Percentiles rank a stretch among this genome's conserved stretches.
These are phyloP conservation scores for Heliconius charithonia DNA, from an alignment of 2,888 invertebrate genomes.

Conservation along the genomic window DNA sequence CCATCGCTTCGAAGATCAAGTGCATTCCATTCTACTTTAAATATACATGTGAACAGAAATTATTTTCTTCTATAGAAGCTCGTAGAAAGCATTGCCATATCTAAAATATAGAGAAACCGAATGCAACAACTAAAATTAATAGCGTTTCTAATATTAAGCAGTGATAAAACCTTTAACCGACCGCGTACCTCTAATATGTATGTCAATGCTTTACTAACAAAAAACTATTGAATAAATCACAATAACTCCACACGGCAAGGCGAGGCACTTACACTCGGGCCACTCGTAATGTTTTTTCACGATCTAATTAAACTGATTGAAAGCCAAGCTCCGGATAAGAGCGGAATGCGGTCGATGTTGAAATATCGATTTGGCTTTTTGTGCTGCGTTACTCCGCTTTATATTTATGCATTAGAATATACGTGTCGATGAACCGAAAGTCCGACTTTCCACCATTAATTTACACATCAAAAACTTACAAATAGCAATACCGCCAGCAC, in stretches of 20 bases:
- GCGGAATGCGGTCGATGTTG: slow-evolving; percentile 70
- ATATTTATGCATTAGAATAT: slow-evolving; percentile 43
- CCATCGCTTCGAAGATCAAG: slow-evolving; percentile 44
- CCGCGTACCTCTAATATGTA: not conserved
- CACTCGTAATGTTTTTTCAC: slow-evolving; percentile 59
- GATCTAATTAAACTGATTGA: slow-evolving; percentile 73
- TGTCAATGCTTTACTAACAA: slow-evolving; percentile 28
- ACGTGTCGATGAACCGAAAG: slow-evolving; percentile 53
- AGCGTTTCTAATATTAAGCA: slow-evolving; percentile 1
- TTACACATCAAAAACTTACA: slow-evolving; percentile 58
- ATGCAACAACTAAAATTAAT: slow-evolving; percentile 9
- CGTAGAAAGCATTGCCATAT: slow-evolving; percentile 7
- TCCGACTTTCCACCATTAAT: slow-evolving; percentile 49
- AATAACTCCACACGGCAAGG: slow-evolving; percentile 45
- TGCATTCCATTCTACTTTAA: slow-evolving; percentile 43
- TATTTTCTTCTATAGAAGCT: slow-evolving; percentile 11
- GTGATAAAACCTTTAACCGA: not conserved
- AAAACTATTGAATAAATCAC: slow-evolving; percentile 48
- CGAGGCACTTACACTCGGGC: slow-evolving; percentile 42
- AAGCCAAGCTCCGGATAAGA: slow-evolving; percentile 64
- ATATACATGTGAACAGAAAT: slow-evolving; percentile 23
- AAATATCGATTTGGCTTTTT: slow-evolving; percentile 72
- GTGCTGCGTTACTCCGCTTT: slow-evolving; percentile 50
- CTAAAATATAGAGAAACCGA: slow-evolving; percentile 5
- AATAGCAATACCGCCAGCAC: slow-evolving; percentile 61